Evolutionary conservation across 1,140 invertebrate genomes (phyloP).

Genomic region (Pachypsylla venusta): DNA sequence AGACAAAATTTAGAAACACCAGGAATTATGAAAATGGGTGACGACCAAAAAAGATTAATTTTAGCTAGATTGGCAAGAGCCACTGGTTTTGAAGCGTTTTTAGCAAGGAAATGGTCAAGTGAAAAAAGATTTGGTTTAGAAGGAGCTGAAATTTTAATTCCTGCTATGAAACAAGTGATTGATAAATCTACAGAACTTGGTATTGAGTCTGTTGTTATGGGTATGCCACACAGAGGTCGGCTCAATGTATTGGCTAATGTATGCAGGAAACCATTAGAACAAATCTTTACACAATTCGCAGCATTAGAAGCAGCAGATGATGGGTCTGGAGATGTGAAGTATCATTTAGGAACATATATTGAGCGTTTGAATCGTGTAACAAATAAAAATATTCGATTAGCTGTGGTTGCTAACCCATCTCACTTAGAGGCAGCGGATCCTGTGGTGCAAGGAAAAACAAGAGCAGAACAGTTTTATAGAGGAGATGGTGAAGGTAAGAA

Average conservation of each 20-base stretch:
- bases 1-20: slow-evolving; percentile 91
- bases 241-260: slow-evolving; percentile 97
- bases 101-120: slow-evolving; percentile 95
- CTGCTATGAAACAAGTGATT: slow-evolving; percentile 95
- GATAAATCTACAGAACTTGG: slow-evolving; percentile 89
- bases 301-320: slow-evolving; percentile 92
- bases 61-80: slow-evolving; percentile 87
- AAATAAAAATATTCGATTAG: slow-evolving; percentile 92
- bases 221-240: slow-evolving; percentile 97
- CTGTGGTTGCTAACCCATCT: slow-evolving; percentile 94
- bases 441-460: slow-evolving; percentile 87
- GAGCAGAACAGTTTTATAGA: slow-evolving; percentile 94
- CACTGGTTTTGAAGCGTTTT: slow-evolving; percentile 90
- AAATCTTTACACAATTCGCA: slow-evolving; percentile 96
- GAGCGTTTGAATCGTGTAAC: slow-evolving; percentile 93
- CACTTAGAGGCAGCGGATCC: slow-evolving; percentile 97
- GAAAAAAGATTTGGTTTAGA: slow-evolving; percentile 98
- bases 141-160: slow-evolving; percentile 96
- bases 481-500: slow-evolving; percentile 95
- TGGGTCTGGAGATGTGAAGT: slow-evolving; percentile 98
- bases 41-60: slow-evolving; percentile 84
- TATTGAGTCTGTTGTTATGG: slow-evolving; percentile 96
- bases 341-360: slow-evolving; percentile 96
- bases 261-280: slow-evolving; percentile 91
- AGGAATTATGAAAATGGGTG: slow-evolving; percentile 70